These are phyloP conservation scores for Halictus rubicundus DNA, from an alignment of 1,140 invertebrate genomes.

Conservation along the genomic window DNA sequence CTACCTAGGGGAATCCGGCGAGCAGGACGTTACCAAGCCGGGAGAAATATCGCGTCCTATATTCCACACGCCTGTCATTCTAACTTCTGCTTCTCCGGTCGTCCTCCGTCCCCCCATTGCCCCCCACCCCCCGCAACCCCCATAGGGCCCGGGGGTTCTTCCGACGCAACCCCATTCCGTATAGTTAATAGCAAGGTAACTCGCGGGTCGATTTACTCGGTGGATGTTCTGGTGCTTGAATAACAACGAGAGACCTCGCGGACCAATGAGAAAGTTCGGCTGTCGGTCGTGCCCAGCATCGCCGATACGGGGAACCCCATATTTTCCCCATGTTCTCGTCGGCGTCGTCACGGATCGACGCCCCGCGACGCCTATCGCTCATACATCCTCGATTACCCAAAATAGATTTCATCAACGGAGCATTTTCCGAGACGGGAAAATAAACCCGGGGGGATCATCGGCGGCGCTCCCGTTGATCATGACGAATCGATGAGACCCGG, in stretches of 20 bases:
- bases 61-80: background rate
- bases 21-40: background rate
- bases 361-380: slow-evolving; percentile 55
- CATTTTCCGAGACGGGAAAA: slow-evolving; percentile 58
- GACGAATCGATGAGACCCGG: slow-evolving; percentile 74
- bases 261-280: slow-evolving; percentile 37
- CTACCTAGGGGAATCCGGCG: background rate
- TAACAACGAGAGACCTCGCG: slow-evolving; percentile 15
- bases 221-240: slow-evolving; percentile 22
- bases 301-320: slow-evolving; percentile 14
- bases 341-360: slow-evolving; percentile 22
- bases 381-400: slow-evolving; percentile 70
- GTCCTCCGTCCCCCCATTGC: too few species aligned
- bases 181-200: slow-evolving; percentile 28
- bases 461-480: slow-evolving; percentile 58
- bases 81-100: background rate
- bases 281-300: background rate
- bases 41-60: slow-evolving; percentile 29
- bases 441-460: slow-evolving; percentile 41
- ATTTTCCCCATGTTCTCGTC: slow-evolving; percentile 46
- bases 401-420: slow-evolving; percentile 72
- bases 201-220: slow-evolving; percentile 33
- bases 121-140: background rate
- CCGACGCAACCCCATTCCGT: background rate
- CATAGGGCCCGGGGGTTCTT: too few species aligned